Evolutionary conservation across 2,113 vertebrate species (phyloP).

Genomic region (Rafetus swinhoei): DNA sequence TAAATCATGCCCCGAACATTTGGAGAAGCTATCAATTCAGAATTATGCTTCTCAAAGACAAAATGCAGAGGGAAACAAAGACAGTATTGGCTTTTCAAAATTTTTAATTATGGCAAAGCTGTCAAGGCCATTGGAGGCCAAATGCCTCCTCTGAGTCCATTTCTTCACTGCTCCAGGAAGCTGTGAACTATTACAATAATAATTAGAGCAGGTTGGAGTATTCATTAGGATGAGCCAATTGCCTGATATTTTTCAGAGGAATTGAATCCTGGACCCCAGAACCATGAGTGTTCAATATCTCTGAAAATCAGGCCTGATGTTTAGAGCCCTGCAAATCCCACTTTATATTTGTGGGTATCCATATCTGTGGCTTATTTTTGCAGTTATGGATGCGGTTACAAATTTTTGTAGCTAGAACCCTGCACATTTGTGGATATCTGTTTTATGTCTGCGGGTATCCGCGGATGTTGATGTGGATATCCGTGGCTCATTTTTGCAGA

Average conservation of each 20-base stretch:
- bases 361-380: too few species aligned
- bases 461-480: too few species aligned
- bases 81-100: not conserved
- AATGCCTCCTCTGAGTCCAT: not conserved
- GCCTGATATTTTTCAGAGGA: not conserved
- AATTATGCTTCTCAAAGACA: constrained; percentile 45
- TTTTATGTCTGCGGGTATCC: too few species aligned
- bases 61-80: constrained; percentile 20
- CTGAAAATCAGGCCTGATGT: not conserved
- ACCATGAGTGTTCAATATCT: not conserved
- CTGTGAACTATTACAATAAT: not conserved
- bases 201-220: not conserved
- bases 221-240: not conserved
- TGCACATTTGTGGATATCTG: too few species aligned
- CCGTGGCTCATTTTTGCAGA: too few species aligned
- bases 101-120: not conserved
- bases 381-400: too few species aligned
- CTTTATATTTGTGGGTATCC: too few species aligned
- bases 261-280: not conserved
- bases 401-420: too few species aligned
- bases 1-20: constrained; percentile 59
- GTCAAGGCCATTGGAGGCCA: not conserved
- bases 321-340: too few species aligned
- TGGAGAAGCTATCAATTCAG: constrained; percentile 69
- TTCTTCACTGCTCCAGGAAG: not conserved